A percentile compares a stretch with the other conserved stretches of the same genome.
Evolutionary conservation across 2,797 vertebrate species (phyloP).

Genomic region (Anguilla marmorata): DNA sequence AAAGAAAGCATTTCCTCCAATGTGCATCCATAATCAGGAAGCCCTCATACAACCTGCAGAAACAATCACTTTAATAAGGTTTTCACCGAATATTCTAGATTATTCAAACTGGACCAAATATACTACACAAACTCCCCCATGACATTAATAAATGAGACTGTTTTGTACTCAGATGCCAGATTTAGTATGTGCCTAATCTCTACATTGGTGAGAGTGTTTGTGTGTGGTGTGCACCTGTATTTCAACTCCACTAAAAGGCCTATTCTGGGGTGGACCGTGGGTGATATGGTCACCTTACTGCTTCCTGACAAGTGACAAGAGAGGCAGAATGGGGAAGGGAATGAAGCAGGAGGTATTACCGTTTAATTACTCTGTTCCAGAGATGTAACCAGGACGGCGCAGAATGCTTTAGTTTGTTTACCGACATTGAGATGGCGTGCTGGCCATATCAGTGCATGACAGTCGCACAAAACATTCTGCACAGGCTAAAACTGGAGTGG

Average conservation of each 20-base stretch:
- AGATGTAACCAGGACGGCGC: conserved; percentile 36
- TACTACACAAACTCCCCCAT: background rate
- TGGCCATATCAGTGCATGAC: conserved; percentile 54
- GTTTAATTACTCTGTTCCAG: conserved; percentile 44
- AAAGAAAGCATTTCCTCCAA: background rate
- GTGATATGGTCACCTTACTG: background rate
- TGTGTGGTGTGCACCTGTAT: background rate
- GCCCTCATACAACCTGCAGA: background rate
- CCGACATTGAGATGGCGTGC: conserved; percentile 55
- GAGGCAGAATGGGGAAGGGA: background rate
- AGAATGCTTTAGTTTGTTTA: conserved; percentile 58
- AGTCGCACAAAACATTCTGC: conserved; percentile 33
- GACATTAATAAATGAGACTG: background rate
- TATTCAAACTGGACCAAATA: background rate
- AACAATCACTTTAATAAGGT: background rate
- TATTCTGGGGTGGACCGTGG: too few relatives aligned
- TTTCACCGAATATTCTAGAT: background rate
- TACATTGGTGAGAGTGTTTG: background rate
- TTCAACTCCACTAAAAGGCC: background rate
- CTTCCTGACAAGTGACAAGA: background rate
- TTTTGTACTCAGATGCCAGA: background rate
- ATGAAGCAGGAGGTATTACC: background rate
- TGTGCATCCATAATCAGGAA: background rate
- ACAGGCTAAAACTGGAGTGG: conserved; percentile 60
- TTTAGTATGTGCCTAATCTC: background rate